These are phyloP conservation scores for Ptychobarbus kaznakovi DNA, from an alignment of 2,797 vertebrate genomes.

Conservation along the genomic window DNA sequence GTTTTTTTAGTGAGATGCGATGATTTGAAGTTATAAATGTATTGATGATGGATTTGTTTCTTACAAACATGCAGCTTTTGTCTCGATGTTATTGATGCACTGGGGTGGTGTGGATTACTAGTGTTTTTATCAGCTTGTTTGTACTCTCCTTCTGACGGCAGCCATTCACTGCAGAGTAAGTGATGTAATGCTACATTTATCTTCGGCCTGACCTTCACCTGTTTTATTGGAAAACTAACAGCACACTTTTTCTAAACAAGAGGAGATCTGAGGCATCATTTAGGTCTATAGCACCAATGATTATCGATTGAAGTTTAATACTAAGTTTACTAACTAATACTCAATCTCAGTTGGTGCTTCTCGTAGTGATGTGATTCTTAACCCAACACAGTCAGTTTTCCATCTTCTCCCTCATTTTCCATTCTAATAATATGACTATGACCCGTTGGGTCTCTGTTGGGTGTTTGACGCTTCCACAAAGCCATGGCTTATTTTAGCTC, in stretches of 20 bases:
- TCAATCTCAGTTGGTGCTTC: background rate
- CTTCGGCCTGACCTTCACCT: background rate
- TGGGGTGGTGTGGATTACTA: background rate
- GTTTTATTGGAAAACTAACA: background rate
- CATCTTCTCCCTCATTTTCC: background rate
- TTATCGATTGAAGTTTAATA: background rate
- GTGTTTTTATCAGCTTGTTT: background rate
- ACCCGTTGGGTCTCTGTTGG: background rate
- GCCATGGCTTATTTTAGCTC: conserved; percentile 26
- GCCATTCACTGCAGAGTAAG: background rate
- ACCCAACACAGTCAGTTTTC: background rate
- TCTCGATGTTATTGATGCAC: background rate
- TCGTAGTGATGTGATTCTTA: background rate
- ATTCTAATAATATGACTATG: background rate
- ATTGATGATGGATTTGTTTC: background rate
- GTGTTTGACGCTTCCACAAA: conserved; percentile 12
- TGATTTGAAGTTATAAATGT: background rate
- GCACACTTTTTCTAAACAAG: background rate
- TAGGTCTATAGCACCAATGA: background rate
- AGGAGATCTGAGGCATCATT: background rate
- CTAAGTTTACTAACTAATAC: too few species aligned
- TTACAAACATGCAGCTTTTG: background rate
- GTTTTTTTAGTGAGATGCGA: background rate
- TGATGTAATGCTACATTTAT: background rate
- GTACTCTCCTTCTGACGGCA: background rate